Percentiles rank a stretch among this genome's conserved stretches.
Conservation (phyloP, 2,113 vertebrate species). For the Numida meleagris region DNA sequence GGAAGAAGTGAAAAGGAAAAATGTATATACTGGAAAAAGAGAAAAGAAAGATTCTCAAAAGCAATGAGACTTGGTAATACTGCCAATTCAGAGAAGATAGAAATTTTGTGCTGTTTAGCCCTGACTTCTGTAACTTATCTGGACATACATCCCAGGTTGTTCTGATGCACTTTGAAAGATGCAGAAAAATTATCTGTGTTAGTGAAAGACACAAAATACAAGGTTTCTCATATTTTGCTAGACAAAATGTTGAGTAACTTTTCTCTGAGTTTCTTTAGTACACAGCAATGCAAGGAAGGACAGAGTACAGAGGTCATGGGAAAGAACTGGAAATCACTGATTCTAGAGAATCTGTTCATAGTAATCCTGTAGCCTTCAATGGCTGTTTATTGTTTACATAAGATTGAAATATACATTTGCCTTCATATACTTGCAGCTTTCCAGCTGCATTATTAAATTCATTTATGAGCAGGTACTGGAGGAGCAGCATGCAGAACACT, state of each 20-base stretch:
- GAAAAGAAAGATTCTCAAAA: background rate
- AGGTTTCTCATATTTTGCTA: background rate
- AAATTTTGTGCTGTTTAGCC: background rate
- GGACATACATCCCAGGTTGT: background rate
- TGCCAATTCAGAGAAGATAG: slow-evolving; percentile 30
- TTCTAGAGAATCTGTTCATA: background rate
- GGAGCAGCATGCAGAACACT: background rate
- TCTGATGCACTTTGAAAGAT: background rate
- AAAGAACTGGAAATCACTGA: background rate
- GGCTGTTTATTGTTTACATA: background rate
- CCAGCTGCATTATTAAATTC: background rate
- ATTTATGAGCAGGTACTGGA: background rate
- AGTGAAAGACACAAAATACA: background rate
- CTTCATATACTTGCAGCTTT: background rate
- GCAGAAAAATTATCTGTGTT: background rate
- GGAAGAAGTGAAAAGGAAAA: no score
- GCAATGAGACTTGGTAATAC: background rate
- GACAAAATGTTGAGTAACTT: background rate
- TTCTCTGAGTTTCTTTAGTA: background rate
- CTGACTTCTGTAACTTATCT: background rate
- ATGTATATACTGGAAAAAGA: no score
- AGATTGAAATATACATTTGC: background rate
- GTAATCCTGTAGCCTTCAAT: background rate
- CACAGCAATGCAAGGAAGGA: background rate
- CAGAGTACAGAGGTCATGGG: background rate